Evolutionary conservation across 2,797 vertebrate genomes (phyloP).

Genomic region (Linurgus olivaceus): DNA sequence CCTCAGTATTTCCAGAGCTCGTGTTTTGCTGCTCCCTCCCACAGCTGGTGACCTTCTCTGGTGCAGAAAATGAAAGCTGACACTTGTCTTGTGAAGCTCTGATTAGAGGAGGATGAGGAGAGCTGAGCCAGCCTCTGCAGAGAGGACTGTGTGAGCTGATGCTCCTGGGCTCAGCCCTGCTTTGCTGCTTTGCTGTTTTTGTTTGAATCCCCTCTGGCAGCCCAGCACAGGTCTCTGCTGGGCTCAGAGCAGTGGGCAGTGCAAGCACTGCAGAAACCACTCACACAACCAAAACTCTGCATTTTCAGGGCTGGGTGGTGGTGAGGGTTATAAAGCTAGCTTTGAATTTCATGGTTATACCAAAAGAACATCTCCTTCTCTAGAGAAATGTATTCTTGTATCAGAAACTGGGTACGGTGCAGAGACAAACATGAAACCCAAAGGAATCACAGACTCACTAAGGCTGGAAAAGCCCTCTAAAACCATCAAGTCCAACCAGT

Average conservation of each 20-base stretch:
- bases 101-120: neutral
- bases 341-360: neutral
- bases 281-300: neutral
- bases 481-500: neutral
- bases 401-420: neutral
- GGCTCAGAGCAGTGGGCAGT: neutral
- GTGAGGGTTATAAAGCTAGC: neutral
- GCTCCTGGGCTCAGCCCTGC: too few species aligned
- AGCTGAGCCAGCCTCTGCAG: neutral
- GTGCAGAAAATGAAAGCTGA: neutral
- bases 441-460: neutral
- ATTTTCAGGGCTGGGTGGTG: neutral
- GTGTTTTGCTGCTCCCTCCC: neutral
- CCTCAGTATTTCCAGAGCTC: neutral
- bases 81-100: neutral
- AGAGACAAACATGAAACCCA: neutral
- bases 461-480: neutral
- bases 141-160: neutral
- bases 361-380: neutral
- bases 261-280: neutral
- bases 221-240: fast-evolving
- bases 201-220: neutral
- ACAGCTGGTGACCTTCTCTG: neutral
- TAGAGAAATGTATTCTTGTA: neutral
- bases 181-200: too few species aligned